A percentile compares a stretch with the other conserved stretches of the same genome.
These are phyloP conservation scores for Paedocypris sp. DNA, from an alignment of 2,113 vertebrate genomes.

Conservation along the genomic window DNA sequence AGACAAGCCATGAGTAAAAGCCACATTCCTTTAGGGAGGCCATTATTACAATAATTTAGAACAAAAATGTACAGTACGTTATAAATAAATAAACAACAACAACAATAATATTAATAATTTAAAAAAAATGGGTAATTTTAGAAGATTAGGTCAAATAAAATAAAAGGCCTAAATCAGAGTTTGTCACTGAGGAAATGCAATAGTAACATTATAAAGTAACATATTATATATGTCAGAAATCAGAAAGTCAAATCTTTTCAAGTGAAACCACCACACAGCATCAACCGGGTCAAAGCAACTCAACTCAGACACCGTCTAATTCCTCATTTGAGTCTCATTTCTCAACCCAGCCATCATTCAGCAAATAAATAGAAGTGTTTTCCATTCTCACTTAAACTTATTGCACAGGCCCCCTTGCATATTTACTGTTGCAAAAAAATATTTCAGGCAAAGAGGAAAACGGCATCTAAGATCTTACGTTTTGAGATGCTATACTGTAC, in stretches of 20 bases:
- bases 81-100: background rate
- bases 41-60: background rate
- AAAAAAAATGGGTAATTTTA: too few relatives aligned
- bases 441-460: background rate
- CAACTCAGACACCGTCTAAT: too few relatives aligned
- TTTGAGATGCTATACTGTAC: background rate
- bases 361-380: background rate
- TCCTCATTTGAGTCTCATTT: background rate
- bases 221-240: too few relatives aligned
- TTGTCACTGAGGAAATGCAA: too few relatives aligned
- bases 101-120: background rate
- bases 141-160: too few relatives aligned
- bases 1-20: background rate
- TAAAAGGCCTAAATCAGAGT: too few relatives aligned
- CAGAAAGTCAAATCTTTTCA: too few relatives aligned
- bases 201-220: too few relatives aligned
- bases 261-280: too few relatives aligned
- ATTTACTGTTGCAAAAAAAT: background rate
- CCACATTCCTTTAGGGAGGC: background rate
- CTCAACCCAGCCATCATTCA: background rate
- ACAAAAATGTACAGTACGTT: background rate
- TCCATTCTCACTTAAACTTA: slow-evolving; percentile 6
- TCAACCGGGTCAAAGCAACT: too few relatives aligned
- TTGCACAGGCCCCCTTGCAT: slow-evolving; percentile 31
- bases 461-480: background rate